A percentile compares a stretch with the other conserved stretches of the same genome.
phyloP scores from a whole-genome alignment of 2,888 invertebrate genomes.

The Leptinotarsa haldemani region DNA sequence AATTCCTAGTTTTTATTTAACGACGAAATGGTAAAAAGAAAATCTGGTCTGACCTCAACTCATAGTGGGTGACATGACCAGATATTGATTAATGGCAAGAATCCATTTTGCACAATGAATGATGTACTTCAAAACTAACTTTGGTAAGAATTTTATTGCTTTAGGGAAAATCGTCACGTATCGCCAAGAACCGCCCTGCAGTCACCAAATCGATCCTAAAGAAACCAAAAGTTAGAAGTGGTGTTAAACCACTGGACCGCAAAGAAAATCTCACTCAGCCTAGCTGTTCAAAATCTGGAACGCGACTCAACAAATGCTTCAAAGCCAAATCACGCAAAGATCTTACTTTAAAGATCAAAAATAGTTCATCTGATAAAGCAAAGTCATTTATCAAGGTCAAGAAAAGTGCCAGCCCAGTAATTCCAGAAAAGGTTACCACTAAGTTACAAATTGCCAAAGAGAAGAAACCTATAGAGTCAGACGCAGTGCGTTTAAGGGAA shows the following conservation, averaged over 20 bases:
- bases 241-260: constrained; percentile 56
- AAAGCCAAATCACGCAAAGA: constrained; percentile 53
- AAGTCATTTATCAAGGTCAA: constrained; percentile 36
- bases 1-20: too few relatives aligned
- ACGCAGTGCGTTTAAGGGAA: constrained; percentile 59
- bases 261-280: constrained; percentile 62
- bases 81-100: neutral
- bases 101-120: neutral
- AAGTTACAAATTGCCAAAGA: constrained; percentile 30
- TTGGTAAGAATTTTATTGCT: constrained; percentile 61
- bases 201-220: constrained; percentile 47
- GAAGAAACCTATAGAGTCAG: constrained; percentile 31
- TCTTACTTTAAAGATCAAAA: constrained; percentile 52
- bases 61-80: too few relatives aligned
- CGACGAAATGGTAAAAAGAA: too few relatives aligned
- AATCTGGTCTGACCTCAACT: too few relatives aligned
- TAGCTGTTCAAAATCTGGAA: constrained; percentile 53
- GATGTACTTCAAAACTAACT: constrained; percentile 7
- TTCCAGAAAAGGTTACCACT: constrained; percentile 38
- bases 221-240: constrained; percentile 46
- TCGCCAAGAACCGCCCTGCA: constrained; percentile 54
- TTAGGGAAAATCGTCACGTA: constrained; percentile 59
- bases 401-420: constrained; percentile 22
- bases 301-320: constrained; percentile 51
- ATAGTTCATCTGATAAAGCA: constrained; percentile 44